These are phyloP conservation scores for Hypocryptadius cinnamomeus DNA, from an alignment of 2,113 vertebrate genomes.

Conservation along the genomic window DNA sequence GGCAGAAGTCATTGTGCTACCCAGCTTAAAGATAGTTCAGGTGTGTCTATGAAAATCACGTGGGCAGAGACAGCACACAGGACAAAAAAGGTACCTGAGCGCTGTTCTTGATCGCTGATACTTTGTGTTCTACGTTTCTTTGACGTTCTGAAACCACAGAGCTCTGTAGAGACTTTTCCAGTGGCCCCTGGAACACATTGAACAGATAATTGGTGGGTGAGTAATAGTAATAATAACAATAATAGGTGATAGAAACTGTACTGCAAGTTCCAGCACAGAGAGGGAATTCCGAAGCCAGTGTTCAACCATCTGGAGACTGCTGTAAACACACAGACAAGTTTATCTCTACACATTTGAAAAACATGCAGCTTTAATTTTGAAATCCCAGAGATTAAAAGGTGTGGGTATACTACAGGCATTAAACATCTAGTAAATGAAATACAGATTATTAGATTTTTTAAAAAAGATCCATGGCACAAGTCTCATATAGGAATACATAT, in stretches of 20 bases:
- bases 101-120: constrained; percentile 82
- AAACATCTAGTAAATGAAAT: not conserved
- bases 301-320: not conserved
- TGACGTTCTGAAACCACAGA: constrained; percentile 86
- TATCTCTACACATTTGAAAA: not conserved
- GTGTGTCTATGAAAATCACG: not conserved
- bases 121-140: constrained; percentile 85
- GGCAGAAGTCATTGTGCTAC: not conserved
- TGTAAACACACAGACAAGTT: not conserved
- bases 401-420: not conserved
- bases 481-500: not conserved
- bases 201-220: not conserved
- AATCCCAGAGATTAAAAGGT: not conserved
- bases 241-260: not conserved
- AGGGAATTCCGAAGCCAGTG: not conserved
- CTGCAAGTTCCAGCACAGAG: not conserved
- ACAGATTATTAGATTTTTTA: not conserved
- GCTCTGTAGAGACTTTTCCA: constrained; percentile 89
- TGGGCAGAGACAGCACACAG: not conserved
- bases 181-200: constrained; percentile 75
- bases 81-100: constrained; percentile 77
- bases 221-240: not conserved
- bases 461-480: not conserved
- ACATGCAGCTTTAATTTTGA: not conserved
- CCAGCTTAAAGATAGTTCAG: not conserved